Base-by-base conservation (phyloP, 2,797 vertebrate species). In the Rallus crepitans region DNA sequence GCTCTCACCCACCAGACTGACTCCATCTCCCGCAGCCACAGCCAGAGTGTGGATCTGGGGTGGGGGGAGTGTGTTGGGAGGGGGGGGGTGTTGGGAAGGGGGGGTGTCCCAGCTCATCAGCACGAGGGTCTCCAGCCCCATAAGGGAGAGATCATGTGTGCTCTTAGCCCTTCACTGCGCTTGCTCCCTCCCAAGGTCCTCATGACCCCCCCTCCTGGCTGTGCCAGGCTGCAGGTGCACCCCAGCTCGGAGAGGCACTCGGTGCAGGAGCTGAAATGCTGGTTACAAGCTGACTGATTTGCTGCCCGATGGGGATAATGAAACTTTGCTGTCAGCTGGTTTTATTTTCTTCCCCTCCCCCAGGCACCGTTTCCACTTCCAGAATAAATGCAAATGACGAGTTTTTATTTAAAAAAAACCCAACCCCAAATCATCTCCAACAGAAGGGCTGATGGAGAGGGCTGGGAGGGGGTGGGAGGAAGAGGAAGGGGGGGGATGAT, bases 291-390 rank as follows among this genome's bases (percentile, higher is more conserved):
- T 96, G 73, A 88, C 89, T 97, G 82, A 73, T 97, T 96, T 97
- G 96, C 97, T 97, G 28, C 94, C 96, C 95, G 3, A 95, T 73
- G 94, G 91, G 95, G 95, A 97, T 96, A 98, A 98, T 97, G 84
- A 97, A 98, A 98, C 97, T 97, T 97, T 91, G 96, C 96, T 39
- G 95, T 98, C 98, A 97, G 98, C 98, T 95, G 93, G 59, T 97
- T 98, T 96, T 91, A 97, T 90, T 93, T 93, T 63, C 91, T 92
- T 37, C 96, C 95, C 94, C 94, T 93, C 92, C 87, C 96, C 96
- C 79, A 73, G 70, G 70, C 83, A 28, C 12, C n/a, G 42, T 93
- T 96, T 87, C 94, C 65, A 75, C 94, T 95, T 90, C 93, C 69
- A 91, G 89, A 90, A 87, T 31, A 59, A 37, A 70, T 50, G 55